Base-by-base conservation (phyloP, 1,140 invertebrate species). In the Diabrotica virgifera region DNA sequence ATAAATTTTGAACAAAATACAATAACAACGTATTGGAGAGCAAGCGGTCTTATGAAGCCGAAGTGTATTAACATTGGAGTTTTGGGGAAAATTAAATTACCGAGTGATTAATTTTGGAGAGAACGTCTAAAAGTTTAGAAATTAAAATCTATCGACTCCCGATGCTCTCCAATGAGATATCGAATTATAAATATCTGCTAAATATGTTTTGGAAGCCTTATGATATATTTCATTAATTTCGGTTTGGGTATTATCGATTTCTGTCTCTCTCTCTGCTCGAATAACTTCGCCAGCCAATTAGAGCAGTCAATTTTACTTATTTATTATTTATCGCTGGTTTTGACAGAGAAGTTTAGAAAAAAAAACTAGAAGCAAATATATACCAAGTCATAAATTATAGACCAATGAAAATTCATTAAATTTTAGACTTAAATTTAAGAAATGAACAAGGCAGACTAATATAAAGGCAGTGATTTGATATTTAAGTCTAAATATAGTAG, bases 71-170 rank as follows among this genome's bases (percentile, higher is more conserved):
- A 62, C 60, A 62, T 62, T 62, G 60, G 60, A 62, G 60, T 62
- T 62, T 60, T 62, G 60, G 52, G 52, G 53, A 52, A 62, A 62
- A 62, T 62, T 62, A 54, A 62, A 62, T 62, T 62, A 62, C 36
- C 60, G 54, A 62, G 60, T 62, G 60, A 62, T 62, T 62, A 62
- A 62, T 62, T 62, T 54, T 37, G 60, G 54, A 54, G 52, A 51
- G 51, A 62, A 46, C 60, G 60, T 62, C 60, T 62, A 54, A 62
- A 62, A 62, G 60, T 62, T 62, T 62, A 35, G 60, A 62, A 59
- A 62, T 62, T 62, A 62, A 62, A 62, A 62, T 62, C 51, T 62
- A 62, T 62, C 60, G 60, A 62, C 60, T 62, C 60, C 60, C 60
- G 51, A 62, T 62, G 35, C 52, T 46, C 53, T 54, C 60, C 60